Evolutionary conservation across 2,888 invertebrate genomes (phyloP).

Genomic region (Platycnemis pennipes): DNA sequence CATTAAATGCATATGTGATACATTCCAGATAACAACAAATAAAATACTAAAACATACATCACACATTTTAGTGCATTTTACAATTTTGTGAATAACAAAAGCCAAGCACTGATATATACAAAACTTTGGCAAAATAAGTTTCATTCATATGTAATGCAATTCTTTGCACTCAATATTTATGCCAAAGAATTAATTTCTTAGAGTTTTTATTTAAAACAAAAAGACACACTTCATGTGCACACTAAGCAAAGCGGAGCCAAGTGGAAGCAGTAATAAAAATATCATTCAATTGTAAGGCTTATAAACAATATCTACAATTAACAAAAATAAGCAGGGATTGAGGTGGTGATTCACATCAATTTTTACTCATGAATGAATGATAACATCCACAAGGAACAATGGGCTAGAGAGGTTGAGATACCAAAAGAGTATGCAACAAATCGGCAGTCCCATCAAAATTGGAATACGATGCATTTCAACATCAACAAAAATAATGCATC

Average conservation of each 20-base stretch:
- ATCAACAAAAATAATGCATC: constrained; percentile 55
- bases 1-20: neutral
- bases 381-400: constrained; percentile 33
- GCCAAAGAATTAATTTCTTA: neutral
- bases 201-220: neutral
- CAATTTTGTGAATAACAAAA: neutral
- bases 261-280: neutral
- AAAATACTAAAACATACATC: neutral
- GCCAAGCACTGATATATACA: neutral
- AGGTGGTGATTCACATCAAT: constrained; percentile 34
- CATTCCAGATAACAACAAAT: neutral
- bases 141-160: constrained; percentile 4
- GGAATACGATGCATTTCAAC: constrained; percentile 42
- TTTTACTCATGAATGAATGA: neutral
- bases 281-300: neutral
- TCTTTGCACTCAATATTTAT: neutral
- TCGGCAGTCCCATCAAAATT: constrained; percentile 34
- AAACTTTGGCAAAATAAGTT: neutral
- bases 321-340: neutral
- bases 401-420: neutral
- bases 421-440: constrained; percentile 2
- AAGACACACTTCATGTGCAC: neutral
- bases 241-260: neutral
- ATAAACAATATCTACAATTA: neutral
- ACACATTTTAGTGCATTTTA: neutral